phyloP scores from a whole-genome alignment of 2,797 vertebrate genomes.

The Coilia nasus region DNA sequence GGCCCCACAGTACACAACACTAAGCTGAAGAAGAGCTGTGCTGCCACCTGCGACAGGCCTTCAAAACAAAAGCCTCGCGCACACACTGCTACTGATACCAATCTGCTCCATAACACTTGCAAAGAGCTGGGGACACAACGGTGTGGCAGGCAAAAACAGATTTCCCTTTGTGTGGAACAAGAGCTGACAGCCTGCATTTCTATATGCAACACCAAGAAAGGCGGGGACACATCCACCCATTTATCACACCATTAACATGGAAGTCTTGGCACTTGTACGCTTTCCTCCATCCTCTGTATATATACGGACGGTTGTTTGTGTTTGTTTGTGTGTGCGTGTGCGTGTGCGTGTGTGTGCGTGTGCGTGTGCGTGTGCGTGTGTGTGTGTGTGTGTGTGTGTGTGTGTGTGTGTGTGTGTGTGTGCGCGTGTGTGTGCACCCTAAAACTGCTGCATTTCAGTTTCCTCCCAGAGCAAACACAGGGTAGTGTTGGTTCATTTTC shows the following conservation, averaged over 20 bases:
- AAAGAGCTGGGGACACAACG: background rate
- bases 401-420: too few relatives aligned
- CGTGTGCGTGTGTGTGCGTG: background rate
- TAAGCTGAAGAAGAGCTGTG: background rate
- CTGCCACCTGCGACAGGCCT: background rate
- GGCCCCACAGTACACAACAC: background rate
- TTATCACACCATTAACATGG: background rate
- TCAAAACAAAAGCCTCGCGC: background rate
- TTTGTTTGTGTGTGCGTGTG: too few relatives aligned
- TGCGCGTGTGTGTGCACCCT: background rate
- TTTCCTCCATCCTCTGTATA: background rate
- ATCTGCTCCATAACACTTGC: background rate
- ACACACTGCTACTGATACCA: background rate
- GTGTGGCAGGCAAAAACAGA: background rate
- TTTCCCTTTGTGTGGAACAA: background rate
- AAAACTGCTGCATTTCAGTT: constrained; percentile 47
- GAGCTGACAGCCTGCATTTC: background rate
- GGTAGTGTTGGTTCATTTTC: constrained; percentile 45
- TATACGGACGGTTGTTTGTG: background rate
- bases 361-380: too few relatives aligned
- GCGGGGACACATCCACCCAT: background rate
- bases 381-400: too few relatives aligned
- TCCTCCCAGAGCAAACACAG: constrained; percentile 55
- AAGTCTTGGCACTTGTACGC: background rate
- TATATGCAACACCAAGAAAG: background rate